Conservation (phyloP, 2,888 invertebrate species). For the Amblyteles armatorius region DNA sequence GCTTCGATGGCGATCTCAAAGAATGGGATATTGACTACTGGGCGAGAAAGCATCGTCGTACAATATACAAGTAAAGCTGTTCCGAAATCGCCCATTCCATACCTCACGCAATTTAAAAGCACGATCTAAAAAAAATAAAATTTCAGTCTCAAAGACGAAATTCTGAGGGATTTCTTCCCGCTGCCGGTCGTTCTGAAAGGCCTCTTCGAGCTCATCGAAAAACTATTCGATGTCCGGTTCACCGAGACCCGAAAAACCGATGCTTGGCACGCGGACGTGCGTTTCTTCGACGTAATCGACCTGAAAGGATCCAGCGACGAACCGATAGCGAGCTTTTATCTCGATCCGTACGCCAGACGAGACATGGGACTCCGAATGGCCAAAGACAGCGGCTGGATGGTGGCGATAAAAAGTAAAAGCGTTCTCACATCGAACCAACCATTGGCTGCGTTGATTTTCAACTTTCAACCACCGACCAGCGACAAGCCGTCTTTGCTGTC, state of each 20-base stretch:
- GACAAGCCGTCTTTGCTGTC: constrained; percentile 90
- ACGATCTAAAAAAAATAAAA: not conserved
- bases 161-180: constrained; percentile 93
- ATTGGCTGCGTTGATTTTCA: constrained; percentile 93
- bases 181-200: constrained; percentile 92
- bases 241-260: constrained; percentile 88
- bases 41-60: constrained; percentile 91
- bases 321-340: constrained; percentile 93
- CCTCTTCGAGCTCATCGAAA: constrained; percentile 91
- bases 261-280: constrained; percentile 95
- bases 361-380: constrained; percentile 88
- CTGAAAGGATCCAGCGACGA: constrained; percentile 85
- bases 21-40: constrained; percentile 96
- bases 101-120: not conserved
- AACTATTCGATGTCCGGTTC: constrained; percentile 92
- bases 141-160: constrained; percentile 88
- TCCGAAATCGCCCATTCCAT: not conserved
- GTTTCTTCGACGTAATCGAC: constrained; percentile 93
- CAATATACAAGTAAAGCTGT: constrained; percentile 86
- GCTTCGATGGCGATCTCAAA: constrained; percentile 89
- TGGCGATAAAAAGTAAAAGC: constrained; percentile 91
- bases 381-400: constrained; percentile 91
- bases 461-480: constrained; percentile 89
- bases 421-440: constrained; percentile 88
- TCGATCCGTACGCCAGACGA: constrained; percentile 92